Evolutionary conservation across 2,113 vertebrate genomes (phyloP).

Genomic region (Eretmochelys imbricata): DNA sequence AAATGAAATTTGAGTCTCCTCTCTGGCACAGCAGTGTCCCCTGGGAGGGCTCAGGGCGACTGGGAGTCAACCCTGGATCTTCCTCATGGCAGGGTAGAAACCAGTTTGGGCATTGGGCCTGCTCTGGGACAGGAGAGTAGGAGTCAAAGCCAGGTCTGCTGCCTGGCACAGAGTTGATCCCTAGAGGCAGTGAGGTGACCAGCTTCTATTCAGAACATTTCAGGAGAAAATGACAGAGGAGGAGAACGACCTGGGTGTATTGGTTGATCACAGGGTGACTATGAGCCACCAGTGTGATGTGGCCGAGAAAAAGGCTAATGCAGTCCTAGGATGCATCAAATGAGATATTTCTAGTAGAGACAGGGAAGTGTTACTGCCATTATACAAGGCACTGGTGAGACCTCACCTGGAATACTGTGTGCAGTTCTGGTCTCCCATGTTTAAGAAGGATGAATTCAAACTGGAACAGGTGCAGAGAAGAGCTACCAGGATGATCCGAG

Average conservation of each 20-base stretch:
- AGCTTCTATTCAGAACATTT: not conserved
- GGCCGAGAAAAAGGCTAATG: not conserved
- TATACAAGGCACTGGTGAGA: not conserved
- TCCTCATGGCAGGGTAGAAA: not conserved
- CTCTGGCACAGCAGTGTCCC: not conserved
- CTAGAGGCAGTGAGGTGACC: not conserved
- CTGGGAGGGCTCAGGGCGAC: not conserved
- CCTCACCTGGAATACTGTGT: not conserved
- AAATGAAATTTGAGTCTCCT: not conserved
- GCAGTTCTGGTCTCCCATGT: not conserved
- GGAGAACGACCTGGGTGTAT: not conserved
- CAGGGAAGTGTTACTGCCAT: not conserved
- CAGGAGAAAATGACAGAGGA: not conserved
- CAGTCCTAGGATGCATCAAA: not conserved
- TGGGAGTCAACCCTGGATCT: not conserved
- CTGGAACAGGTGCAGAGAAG: not conserved
- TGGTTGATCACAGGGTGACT: not conserved
- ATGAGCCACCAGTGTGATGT: not conserved
- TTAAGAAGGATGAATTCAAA: not conserved
- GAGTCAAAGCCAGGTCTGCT: not conserved
- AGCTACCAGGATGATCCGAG: not conserved
- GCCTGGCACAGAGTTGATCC: not conserved
- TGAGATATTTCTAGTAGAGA: not conserved
- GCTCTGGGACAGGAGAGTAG: not conserved
- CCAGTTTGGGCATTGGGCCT: not conserved